phyloP scores from a whole-genome alignment of 2,113 vertebrate species.

The Pogona vitticeps region DNA sequence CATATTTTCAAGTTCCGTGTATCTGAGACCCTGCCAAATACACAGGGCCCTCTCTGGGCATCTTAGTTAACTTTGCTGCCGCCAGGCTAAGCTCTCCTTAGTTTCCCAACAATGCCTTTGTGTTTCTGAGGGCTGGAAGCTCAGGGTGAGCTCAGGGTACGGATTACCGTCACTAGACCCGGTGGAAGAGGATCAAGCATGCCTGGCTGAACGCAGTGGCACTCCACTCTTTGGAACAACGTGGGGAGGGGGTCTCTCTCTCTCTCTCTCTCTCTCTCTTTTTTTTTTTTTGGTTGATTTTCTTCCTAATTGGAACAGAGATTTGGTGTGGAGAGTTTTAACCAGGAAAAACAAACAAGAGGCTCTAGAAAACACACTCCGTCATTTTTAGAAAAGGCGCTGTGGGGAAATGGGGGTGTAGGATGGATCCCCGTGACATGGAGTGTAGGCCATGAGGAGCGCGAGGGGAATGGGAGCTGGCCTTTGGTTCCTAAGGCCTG shows the following conservation, averaged over 20 bases:
- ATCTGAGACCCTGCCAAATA: too few relatives aligned
- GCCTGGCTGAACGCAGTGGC: background rate
- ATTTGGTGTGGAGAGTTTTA: background rate
- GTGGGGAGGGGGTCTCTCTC: background rate
- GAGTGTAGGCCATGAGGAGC: background rate
- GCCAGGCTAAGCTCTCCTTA: background rate
- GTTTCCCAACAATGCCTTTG: background rate
- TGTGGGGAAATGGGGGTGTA: background rate
- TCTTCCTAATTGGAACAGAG: background rate
- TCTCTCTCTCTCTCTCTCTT: too few relatives aligned
- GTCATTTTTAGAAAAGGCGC: background rate
- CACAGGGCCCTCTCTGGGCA: background rate
- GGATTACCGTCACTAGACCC: background rate
- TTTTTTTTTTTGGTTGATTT: background rate
- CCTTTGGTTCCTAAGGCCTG: too few relatives aligned
- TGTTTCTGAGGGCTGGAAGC: background rate
- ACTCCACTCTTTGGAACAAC: background rate
- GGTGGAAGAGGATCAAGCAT: background rate
- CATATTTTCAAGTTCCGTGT: too few relatives aligned
- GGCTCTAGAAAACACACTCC: background rate
- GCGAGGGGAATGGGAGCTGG: background rate
- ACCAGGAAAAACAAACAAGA: background rate
- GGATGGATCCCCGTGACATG: fast-evolving
- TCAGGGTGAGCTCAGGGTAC: background rate
- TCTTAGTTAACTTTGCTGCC: background rate